Evolutionary conservation across 37 sponge, comb jelly and placozoan species (phyloP), one percentile per base, ranked within the genome.

Genomic region (Beroe forskalii): DNA sequence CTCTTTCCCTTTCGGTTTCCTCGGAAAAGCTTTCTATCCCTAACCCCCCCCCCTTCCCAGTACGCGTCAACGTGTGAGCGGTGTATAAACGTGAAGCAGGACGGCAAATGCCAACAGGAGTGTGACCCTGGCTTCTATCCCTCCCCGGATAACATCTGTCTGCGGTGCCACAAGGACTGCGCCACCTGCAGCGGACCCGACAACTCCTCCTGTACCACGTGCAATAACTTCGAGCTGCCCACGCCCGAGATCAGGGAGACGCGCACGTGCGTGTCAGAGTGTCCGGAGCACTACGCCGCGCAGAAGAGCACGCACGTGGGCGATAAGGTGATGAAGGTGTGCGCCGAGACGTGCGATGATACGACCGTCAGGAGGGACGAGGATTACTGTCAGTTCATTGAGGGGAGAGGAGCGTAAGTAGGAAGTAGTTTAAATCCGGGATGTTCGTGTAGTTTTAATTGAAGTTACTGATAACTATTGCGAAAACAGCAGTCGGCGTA

Each of bases 51-150:
- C 38, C 75, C 75, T 36, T n/a, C n/a, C n/a, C 75, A 72, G 75
- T 72, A 35, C 22, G 40, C 12, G 22, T 72, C 40, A 8, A 30
- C 37, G 38, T 72, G 75, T 30, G 12, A 23, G 37, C 9, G 33
- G 75, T 72, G 75, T 30, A 39, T 36, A 1, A 23, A 72, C 40
- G 75, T 72, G 38, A 27, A 20, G 30, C 75, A 72, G 30, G 75
- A 39, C 8, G 40, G 33, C 37, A 3, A 30, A 12, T 72, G 75
- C 33, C 37, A 72, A 32, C 38, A 35, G 6, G 38, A 38, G 30
- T 72, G 75, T 32, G 75, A 72, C 75, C 40, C 3, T 23, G 75
- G 75, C 22, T 72, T 32, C 75, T 72, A 72, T 30, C 20, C 23
- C 28, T 35, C 22, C 33, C 75, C 75, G 28, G 75, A 72, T 30